Evolutionary conservation across 2,888 invertebrate species (phyloP), one percentile per base, ranked within the genome.

Genomic region (Leptopterna dolabrata): DNA sequence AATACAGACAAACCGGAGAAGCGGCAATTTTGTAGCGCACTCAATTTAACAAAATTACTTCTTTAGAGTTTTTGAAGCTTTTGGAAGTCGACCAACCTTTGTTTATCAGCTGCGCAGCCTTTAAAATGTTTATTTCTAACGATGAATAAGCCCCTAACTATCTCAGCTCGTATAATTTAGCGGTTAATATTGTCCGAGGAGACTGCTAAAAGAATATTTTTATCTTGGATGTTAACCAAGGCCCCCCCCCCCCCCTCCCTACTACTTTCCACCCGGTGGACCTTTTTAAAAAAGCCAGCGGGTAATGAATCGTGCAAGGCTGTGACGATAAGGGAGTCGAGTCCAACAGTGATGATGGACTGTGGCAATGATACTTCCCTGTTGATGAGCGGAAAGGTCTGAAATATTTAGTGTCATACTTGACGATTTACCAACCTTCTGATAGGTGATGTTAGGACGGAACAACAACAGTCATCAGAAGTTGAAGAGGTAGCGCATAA

Each of bases 171-270:
- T 78, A 78, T 78, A 78, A 78, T 78, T 78, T 78, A 78, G 78
- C 78, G 45, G 78, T 78, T 45, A 45, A 78, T 78, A 78, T 78
- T 78, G 78, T 78, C 41, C 78, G 45, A 45, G 27, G 78, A 78
- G 78, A 78, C 78, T 45, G 43, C 45, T 45, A 27, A 45, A 78
- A 19, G 41, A 78, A 78, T 78, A 78, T 78, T 78, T 78, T 78
- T 78, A 78, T 78, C 45, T 78, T 78, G 78, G 78, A 78, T 45
- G 78, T 78, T 43, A 78, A 78, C 78, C 78, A 78, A 78, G 41
- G 43, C 41, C 7, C 13, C 27, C 47, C 45, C 27, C 78, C 13
- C 27, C 78, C 0, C 51, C n/a, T 16, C 19, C 55, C 1, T 19
- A n/a, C n/a, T n/a, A n/a, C 55, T 19, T 19, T 7, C 55, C 45